These are phyloP conservation scores for Drosophila mettleri DNA, from an alignment of 2,888 invertebrate species.

Conservation along the genomic window DNA sequence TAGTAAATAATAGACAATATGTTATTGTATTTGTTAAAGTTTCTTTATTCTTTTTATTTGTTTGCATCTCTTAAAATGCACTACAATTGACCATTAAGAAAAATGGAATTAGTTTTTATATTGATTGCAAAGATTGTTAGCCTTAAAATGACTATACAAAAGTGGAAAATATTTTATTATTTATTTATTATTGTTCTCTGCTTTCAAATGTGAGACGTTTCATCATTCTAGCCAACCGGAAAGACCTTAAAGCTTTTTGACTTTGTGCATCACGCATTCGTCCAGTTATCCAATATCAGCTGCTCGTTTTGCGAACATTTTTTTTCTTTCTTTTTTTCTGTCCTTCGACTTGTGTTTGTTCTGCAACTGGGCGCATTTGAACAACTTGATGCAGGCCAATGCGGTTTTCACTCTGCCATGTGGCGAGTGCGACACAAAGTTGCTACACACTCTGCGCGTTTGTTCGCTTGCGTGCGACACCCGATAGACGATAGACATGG, in stretches of 20 bases:
- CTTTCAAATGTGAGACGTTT: slow-evolving; percentile 3
- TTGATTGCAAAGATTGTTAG: neutral
- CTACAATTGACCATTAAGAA: no score
- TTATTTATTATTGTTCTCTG: neutral
- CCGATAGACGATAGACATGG: slow-evolving; percentile 34
- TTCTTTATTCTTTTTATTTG: no score
- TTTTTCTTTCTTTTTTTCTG: slow-evolving; percentile 8
- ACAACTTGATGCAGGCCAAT: slow-evolving; percentile 55
- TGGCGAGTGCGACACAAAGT: slow-evolving; percentile 42
- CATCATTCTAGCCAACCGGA: neutral
- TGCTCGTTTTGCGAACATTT: slow-evolving; percentile 6
- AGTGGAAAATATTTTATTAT: neutral
- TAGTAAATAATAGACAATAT: neutral
- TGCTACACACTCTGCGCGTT: slow-evolving; percentile 16
- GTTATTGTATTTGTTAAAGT: no score
- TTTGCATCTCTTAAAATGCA: no score
- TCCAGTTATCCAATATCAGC: slow-evolving; percentile 44
- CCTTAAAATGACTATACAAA: neutral
- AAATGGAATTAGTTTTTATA: no score
- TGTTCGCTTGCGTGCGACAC: slow-evolving; percentile 15
- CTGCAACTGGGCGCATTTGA: slow-evolving; percentile 23
- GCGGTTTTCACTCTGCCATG: slow-evolving; percentile 58
- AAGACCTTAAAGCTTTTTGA: slow-evolving; percentile 8
- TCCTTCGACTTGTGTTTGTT: slow-evolving; percentile 15
- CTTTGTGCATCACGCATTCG: slow-evolving; percentile 50